Conservation (phyloP, 2,797 vertebrate species). For the Liparis tanakae region DNA sequence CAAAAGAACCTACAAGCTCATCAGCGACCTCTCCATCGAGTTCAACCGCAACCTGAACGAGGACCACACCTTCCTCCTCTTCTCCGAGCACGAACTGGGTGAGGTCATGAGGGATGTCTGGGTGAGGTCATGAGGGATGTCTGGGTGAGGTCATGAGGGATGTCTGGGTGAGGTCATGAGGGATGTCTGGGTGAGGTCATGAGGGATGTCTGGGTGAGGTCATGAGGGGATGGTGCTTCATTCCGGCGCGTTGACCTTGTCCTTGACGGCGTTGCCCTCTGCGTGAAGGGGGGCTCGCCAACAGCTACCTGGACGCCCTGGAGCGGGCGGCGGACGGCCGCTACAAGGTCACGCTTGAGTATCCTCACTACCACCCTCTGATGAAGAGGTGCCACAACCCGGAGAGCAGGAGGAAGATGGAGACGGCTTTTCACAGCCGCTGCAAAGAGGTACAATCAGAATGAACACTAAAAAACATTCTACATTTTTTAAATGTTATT, state of each 20-base stretch:
- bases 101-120: too few species aligned
- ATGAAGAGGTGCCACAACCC: conserved; percentile 93
- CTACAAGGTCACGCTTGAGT: conserved; percentile 91
- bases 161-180: too few species aligned
- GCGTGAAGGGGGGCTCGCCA: conserved; percentile 87
- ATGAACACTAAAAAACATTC: too few species aligned
- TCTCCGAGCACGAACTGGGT: conserved; percentile 90
- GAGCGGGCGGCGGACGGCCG: conserved; percentile 82
- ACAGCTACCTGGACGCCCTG: conserved; percentile 89
- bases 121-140: too few species aligned
- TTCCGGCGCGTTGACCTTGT: fast-evolving
- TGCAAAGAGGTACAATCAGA: conserved; percentile 98
- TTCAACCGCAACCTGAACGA: conserved; percentile 96
- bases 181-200: too few species aligned
- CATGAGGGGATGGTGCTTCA: not conserved
- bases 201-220: too few species aligned
- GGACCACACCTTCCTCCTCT: conserved; percentile 87
- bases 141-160: too few species aligned
- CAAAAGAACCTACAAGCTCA: conserved; percentile 88
- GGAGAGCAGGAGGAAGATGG: conserved; percentile 93
- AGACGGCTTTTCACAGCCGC: conserved; percentile 92
- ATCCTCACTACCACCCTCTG: conserved; percentile 94
- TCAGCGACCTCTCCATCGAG: conserved; percentile 93
- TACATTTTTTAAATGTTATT: too few species aligned
- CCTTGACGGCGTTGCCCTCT: not conserved